Conservation (phyloP, 64 coral and sea anemone genomes). For the Porites australiensis region DNA sequence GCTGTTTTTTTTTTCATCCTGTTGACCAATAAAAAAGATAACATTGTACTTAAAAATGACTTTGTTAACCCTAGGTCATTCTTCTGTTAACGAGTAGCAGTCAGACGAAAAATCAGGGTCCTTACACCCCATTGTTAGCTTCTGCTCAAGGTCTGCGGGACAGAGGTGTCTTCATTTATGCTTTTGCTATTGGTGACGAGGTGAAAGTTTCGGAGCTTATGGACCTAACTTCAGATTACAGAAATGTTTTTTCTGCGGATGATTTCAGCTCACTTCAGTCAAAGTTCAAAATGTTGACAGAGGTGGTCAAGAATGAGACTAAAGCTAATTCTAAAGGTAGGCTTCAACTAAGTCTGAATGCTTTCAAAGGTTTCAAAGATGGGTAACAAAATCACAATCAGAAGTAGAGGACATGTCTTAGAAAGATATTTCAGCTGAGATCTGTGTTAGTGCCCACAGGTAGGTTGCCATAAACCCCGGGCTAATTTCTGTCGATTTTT, state of each 20-base stretch:
- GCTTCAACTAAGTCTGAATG: background rate
- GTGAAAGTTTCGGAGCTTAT: constrained; percentile 36
- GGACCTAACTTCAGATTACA: constrained; percentile 43
- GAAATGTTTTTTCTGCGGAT: constrained; percentile 27
- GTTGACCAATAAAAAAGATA: too few relatives aligned
- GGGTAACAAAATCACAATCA: too few relatives aligned
- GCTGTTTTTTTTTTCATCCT: too few relatives aligned
- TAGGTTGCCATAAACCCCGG: too few relatives aligned
- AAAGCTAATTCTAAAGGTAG: constrained; percentile 35
- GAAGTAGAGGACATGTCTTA: too few relatives aligned
- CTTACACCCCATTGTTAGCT: constrained; percentile 6
- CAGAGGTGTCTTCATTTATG: constrained; percentile 32
- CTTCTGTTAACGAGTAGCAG: constrained; percentile 36
- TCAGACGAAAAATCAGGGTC: constrained; percentile 36
- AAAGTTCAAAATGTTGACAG: constrained; percentile 3
- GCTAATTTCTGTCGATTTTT: too few relatives aligned
- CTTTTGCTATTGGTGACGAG: constrained; percentile 26
- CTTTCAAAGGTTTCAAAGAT: too few relatives aligned
- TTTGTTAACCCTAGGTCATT: constrained; percentile 2
- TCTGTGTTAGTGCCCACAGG: too few relatives aligned
- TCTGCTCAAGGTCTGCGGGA: constrained; percentile 33
- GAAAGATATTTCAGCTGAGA: too few relatives aligned
- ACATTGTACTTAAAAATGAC: background rate
- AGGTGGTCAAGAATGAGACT: constrained; percentile 63
- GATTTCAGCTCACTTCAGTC: constrained; percentile 9